Percentiles rank a stretch among this genome's conserved stretches.
Conservation (phyloP, 2,888 invertebrate species). For the Drosophila borealis region DNA sequence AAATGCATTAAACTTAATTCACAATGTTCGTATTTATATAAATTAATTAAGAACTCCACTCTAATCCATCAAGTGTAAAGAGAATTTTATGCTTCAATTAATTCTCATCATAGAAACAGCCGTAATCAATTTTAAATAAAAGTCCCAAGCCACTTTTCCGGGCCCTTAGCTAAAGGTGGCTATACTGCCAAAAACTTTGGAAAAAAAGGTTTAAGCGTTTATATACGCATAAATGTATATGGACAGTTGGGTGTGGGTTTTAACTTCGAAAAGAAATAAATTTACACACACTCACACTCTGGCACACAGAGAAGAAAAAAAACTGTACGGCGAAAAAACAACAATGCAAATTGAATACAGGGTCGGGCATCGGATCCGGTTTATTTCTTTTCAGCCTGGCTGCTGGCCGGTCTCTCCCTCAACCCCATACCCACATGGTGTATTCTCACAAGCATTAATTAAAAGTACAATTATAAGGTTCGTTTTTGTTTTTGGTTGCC, state of each 20-base stretch:
- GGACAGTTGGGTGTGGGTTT: slow-evolving; percentile 34
- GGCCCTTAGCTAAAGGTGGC: slow-evolving; percentile 18
- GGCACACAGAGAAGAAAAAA: slow-evolving; percentile 5
- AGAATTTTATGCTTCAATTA: slow-evolving; percentile 62
- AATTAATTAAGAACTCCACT: slow-evolving; percentile 56
- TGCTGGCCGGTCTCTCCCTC: slow-evolving; percentile 3
- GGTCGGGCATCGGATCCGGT: slow-evolving; percentile 40
- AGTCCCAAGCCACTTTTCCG: slow-evolving; percentile 31
- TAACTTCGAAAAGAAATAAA: slow-evolving; percentile 61
- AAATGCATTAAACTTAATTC: slow-evolving; percentile 49
- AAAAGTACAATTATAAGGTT: slow-evolving; percentile 71
- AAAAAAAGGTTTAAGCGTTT: slow-evolving; percentile 36
- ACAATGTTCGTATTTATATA: slow-evolving; percentile 51
- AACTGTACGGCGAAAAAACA: slow-evolving; percentile 25
- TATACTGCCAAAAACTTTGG: slow-evolving; percentile 12
- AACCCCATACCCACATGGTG: slow-evolving; percentile 10
- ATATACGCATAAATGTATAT: slow-evolving; percentile 11
- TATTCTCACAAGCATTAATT: slow-evolving; percentile 62
- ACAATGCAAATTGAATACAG: slow-evolving; percentile 70
- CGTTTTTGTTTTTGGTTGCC: slow-evolving; percentile 15
- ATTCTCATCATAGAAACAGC: slow-evolving; percentile 68
- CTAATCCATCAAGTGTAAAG: slow-evolving; percentile 56
- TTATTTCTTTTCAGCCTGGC: slow-evolving; percentile 28
- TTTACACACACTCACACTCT: slow-evolving; percentile 25
- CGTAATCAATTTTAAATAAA: slow-evolving; percentile 65